Percentiles rank a stretch among this genome's conserved stretches.
Evolutionary conservation across 30 jellyfish, hydroid and myxozoan genomes (phyloP).

Genomic region (Cassiopea andromeda): DNA sequence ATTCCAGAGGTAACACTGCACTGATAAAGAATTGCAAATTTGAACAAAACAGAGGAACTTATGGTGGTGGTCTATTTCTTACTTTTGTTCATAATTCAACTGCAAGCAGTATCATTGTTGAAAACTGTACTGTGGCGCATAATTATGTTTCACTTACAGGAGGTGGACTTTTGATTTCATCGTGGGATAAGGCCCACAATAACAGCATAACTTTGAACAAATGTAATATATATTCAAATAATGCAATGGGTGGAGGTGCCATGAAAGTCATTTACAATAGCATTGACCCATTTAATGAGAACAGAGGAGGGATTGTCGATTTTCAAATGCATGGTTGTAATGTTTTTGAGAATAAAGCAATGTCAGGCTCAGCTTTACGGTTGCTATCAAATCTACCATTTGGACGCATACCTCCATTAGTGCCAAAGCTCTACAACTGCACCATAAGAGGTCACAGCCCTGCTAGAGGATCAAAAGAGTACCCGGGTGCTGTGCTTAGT

Average conservation of each 20-base stretch:
- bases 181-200: constrained; percentile 74
- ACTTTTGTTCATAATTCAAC: constrained; percentile 65
- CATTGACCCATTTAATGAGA: constrained; percentile 44
- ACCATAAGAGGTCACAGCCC: constrained; percentile 34
- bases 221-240: constrained; percentile 26
- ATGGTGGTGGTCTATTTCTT: constrained; percentile 73
- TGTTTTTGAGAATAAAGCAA: constrained; percentile 46
- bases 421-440: constrained; percentile 49
- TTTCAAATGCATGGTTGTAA: constrained; percentile 46
- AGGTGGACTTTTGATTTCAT: constrained; percentile 58
- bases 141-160: constrained; percentile 67
- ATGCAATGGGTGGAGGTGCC: constrained; percentile 81
- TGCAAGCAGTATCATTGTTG: not conserved
- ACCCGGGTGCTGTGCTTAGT: constrained; percentile 70
- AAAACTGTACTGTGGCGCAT: constrained; percentile 23
- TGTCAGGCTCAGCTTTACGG: constrained; percentile 75
- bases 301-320: constrained; percentile 29
- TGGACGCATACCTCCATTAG: constrained; percentile 38
- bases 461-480: constrained; percentile 54
- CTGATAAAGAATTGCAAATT: constrained; percentile 25
- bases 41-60: constrained; percentile 60
- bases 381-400: constrained; percentile 43
- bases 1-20: constrained; percentile 37
- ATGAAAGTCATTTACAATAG: constrained; percentile 59
- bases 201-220: not conserved